Evolutionary conservation across 2,888 invertebrate species (phyloP).

Genomic region (Diaphora mendica): DNA sequence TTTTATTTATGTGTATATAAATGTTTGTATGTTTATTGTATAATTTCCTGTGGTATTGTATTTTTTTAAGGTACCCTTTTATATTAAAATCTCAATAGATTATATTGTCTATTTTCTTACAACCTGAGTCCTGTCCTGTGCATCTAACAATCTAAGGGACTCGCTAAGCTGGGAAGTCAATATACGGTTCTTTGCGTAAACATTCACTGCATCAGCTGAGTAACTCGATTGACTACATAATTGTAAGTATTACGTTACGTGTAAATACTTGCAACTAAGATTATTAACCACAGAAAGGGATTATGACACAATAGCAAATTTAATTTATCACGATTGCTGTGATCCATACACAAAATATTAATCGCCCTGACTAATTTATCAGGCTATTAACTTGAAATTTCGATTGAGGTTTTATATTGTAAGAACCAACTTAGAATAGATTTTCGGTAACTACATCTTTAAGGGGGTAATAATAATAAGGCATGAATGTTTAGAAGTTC

Average conservation of each 20-base stretch:
- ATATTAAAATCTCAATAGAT: not conserved
- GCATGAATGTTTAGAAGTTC: too few relatives aligned
- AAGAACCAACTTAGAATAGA: too few relatives aligned
- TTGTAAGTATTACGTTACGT: conserved; percentile 3
- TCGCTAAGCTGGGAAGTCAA: conserved; percentile 71
- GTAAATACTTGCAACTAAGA: conserved; percentile 17
- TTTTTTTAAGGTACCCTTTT: not conserved
- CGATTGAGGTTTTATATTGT: too few relatives aligned
- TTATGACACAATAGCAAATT: not conserved
- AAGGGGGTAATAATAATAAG: too few relatives aligned
- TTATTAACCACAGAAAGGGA: not conserved
- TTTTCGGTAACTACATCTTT: too few relatives aligned
- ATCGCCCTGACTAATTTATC: too few relatives aligned
- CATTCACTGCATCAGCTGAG: conserved; percentile 65
- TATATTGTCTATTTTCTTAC: not conserved
- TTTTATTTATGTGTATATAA: too few relatives aligned
- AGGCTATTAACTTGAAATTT: too few relatives aligned
- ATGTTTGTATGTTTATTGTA: not conserved
- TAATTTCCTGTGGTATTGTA: not conserved
- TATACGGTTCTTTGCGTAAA: conserved; percentile 75
- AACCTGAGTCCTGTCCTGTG: conserved; percentile 59
- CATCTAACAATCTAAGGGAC: conserved; percentile 63
- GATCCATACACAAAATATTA: too few relatives aligned
- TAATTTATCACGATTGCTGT: not conserved
- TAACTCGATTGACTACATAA: conserved; percentile 26